Base-by-base conservation (phyloP, 2,888 invertebrate species). In the Nudaria mundana region DNA sequence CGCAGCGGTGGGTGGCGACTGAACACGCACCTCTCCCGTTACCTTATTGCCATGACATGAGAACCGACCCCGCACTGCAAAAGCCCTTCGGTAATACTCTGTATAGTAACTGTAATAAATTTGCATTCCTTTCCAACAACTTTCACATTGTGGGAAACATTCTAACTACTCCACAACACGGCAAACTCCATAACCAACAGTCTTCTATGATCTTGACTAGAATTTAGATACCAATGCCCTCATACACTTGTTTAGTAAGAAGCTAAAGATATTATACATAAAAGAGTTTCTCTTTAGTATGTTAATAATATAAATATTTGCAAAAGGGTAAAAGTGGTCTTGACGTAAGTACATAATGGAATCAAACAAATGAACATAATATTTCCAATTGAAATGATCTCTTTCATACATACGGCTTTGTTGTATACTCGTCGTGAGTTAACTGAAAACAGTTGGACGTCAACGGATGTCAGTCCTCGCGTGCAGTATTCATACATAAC, bases 21-120 rank as follows among this genome's bases (percentile, higher is more conserved):
- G 73, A 75, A 64, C 78, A 76, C 81, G 77, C 80, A 81, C 76
- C 82, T 81, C 85, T 85, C 86, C 86, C 87, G 87, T 86, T 87
- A 86, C 84, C 85, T 85, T 78, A 84, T 80, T 80, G 81, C 83
- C 66, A 81, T 79, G 81, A 78, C 77, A 83, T 71, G 80, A 82
- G 81, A 81, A 80, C 80, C 74, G 81, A 81, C 78, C 80, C 80
- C 79, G 79, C 73, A 66, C 66, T 67, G 76, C 72, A 66, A 78
- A 77, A 81, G 77, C 81, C 76, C 75, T 75, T 68, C 62, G 56
- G n/a, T 66, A 59, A 62, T 56, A 47, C 56, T 55, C 56, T 51
- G 52, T 61, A 52, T 46, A 47, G 52, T 60, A 57, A 66, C 63
- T 57, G 58, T 63, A 67, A 71, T n/a, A n/a, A n/a, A n/a, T 66